Percentiles rank a stretch among this genome's conserved stretches.
Conservation (phyloP, 2,888 invertebrate species). For the Digitonthophagus gazella region DNA sequence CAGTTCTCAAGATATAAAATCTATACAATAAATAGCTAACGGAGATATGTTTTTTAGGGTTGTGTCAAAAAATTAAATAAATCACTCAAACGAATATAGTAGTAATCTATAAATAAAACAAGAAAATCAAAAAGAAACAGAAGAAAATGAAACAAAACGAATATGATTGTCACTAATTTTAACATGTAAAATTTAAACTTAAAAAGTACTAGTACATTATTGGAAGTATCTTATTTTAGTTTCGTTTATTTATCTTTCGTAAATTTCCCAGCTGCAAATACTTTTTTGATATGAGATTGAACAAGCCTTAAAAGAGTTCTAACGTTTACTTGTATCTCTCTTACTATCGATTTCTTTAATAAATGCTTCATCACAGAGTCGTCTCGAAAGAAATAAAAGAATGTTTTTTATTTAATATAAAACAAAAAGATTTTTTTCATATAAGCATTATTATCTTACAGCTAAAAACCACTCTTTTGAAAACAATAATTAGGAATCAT, state of each 20-base stretch:
- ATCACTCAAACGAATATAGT: no score
- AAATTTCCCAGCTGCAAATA: not conserved
- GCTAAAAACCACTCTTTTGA: slow-evolving; percentile 20
- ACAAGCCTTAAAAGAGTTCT: not conserved
- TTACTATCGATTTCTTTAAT: not conserved
- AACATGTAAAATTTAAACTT: not conserved
- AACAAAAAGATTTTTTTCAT: slow-evolving; percentile 12
- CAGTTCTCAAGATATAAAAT: slow-evolving; percentile 22
- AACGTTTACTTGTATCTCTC: no score
- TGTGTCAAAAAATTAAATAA: no score
- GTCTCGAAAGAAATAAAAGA: slow-evolving; percentile 9
- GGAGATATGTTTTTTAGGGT: slow-evolving; percentile 19
- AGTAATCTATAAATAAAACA: not conserved
- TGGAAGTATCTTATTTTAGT: slow-evolving; percentile 6
- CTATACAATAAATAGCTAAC: slow-evolving; percentile 20
- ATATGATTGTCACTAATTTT: not conserved
- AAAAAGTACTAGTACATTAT: slow-evolving; percentile 3
- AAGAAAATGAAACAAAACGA: not conserved
- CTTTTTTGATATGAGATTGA: slow-evolving; percentile 5
- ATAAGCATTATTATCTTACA: slow-evolving; percentile 25
- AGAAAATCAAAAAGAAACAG: not conserved
- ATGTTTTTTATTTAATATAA: not conserved
- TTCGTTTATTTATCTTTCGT: no score
- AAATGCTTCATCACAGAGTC: slow-evolving; percentile 18
- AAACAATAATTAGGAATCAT: not conserved